Conservation (phyloP, 2,113 vertebrate genomes). For the Bettongia penicillata region DNA sequence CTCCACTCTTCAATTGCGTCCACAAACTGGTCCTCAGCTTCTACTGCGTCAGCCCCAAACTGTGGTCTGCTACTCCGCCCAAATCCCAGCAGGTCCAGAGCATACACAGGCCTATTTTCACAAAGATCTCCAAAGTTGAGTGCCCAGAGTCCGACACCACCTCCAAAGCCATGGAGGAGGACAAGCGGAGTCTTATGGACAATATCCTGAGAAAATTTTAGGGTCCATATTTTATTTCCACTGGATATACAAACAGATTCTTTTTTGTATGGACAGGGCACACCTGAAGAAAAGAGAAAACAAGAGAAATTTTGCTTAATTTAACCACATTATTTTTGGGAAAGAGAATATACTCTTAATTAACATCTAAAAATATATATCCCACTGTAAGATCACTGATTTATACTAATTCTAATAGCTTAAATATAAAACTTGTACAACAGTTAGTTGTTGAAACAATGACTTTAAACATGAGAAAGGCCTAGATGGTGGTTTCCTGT, state of each 20-base stretch:
- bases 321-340: not conserved
- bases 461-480: not conserved
- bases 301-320: constrained; percentile 51
- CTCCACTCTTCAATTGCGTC: constrained; percentile 97
- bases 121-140: constrained; percentile 94
- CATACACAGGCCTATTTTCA: constrained; percentile 89
- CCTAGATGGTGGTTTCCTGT: not conserved
- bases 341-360: not conserved
- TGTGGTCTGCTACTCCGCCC: constrained; percentile 94
- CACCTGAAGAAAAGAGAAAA: constrained; percentile 83
- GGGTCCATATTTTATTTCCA: constrained; percentile 92
- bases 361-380: not conserved
- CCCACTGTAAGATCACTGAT: not conserved
- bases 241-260: constrained; percentile 87
- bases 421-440: not conserved
- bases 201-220: constrained; percentile 83
- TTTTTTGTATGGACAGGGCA: constrained; percentile 87
- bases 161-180: constrained; percentile 96
- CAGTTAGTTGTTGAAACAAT: not conserved
- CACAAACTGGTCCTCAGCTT: constrained; percentile 95
- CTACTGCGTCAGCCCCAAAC: constrained; percentile 88
- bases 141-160: constrained; percentile 95
- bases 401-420: not conserved
- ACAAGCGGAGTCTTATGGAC: constrained; percentile 91
- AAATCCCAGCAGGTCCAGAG: constrained; percentile 95